Percentiles rank a stretch among this genome's conserved stretches.
These are phyloP conservation scores for Yponomeuta cagnagella DNA, from an alignment of 2,888 invertebrate genomes.

Conservation along the genomic window DNA sequence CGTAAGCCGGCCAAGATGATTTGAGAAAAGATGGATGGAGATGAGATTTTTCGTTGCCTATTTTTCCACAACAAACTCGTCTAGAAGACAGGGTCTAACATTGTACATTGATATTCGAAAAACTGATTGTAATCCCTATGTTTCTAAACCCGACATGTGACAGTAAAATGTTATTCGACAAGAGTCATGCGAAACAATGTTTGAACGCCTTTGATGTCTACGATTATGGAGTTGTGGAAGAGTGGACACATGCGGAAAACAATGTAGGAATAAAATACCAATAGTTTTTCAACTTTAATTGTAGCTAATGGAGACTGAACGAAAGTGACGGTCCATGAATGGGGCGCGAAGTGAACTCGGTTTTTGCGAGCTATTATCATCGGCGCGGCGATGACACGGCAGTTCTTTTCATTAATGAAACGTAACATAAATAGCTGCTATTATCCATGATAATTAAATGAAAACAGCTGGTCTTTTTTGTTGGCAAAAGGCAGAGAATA, in stretches of 20 bases:
- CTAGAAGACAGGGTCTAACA: too few relatives aligned
- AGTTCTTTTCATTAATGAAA: not conserved
- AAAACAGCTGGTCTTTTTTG: not conserved
- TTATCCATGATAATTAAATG: not conserved
- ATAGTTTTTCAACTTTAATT: constrained; percentile 32
- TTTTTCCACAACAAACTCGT: too few relatives aligned
- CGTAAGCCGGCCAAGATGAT: too few relatives aligned
- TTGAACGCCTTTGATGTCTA: too few relatives aligned
- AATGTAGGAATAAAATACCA: not conserved
- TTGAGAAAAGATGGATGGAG: too few relatives aligned
- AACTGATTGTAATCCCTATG: too few relatives aligned
- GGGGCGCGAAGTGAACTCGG: constrained; percentile 14
- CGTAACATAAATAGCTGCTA: not conserved
- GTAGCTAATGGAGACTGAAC: constrained; percentile 43
- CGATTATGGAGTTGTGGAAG: not conserved
- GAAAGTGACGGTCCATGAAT: constrained; percentile 48
- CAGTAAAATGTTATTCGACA: too few relatives aligned
- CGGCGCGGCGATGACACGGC: not conserved
- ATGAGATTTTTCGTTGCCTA: too few relatives aligned
- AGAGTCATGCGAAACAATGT: too few relatives aligned
- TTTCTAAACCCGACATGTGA: too few relatives aligned
- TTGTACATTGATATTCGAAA: too few relatives aligned
- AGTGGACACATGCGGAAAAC: not conserved
- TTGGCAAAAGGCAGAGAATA: not conserved
- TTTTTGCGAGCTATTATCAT: not conserved